Conservation (phyloP, 2,888 invertebrate species). For the Gymnoscelis rufifasciata region DNA sequence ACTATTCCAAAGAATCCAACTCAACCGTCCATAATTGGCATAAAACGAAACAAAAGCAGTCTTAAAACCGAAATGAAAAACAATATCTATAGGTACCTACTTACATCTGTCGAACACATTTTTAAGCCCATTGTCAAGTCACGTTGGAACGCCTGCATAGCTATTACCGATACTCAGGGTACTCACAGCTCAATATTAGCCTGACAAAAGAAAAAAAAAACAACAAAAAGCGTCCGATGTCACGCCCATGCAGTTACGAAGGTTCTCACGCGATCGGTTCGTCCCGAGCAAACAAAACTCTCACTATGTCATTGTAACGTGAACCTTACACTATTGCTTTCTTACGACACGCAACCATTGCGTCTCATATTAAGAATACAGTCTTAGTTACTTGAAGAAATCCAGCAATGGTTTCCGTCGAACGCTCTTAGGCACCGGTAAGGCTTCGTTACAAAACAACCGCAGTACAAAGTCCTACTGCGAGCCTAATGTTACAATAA, state of each 20-base stretch:
- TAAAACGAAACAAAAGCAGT: slow-evolving; percentile 33
- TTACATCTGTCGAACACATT: slow-evolving; percentile 45
- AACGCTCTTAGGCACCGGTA: too few relatives aligned
- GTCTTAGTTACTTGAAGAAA: too few relatives aligned
- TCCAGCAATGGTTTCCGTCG: slow-evolving; percentile 49
- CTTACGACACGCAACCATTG: slow-evolving; percentile 39
- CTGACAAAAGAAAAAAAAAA: slow-evolving; percentile 55
- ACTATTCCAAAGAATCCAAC: slow-evolving; percentile 27
- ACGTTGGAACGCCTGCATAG: slow-evolving; percentile 54
- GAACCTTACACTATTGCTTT: slow-evolving; percentile 49
- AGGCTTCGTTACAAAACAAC: slow-evolving; percentile 62
- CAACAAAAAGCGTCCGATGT: slow-evolving; percentile 68
- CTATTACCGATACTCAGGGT: slow-evolving; percentile 62
- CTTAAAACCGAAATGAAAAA: slow-evolving; percentile 26
- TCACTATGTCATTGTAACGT: slow-evolving; percentile 54
- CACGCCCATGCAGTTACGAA: slow-evolving; percentile 74
- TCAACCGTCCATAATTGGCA: slow-evolving; percentile 32
- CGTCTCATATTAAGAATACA: too few relatives aligned
- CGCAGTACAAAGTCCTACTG: slow-evolving; percentile 40
- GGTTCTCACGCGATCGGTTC: slow-evolving; percentile 71
- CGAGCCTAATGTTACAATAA: slow-evolving; percentile 60
- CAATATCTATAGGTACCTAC: slow-evolving; percentile 43
- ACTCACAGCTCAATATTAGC: slow-evolving; percentile 60
- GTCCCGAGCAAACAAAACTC: slow-evolving; percentile 66
- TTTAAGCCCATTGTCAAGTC: slow-evolving; percentile 66